Evolutionary conservation across 2,797 vertebrate genomes (phyloP).

Genomic region (Cyprinella venusta): DNA sequence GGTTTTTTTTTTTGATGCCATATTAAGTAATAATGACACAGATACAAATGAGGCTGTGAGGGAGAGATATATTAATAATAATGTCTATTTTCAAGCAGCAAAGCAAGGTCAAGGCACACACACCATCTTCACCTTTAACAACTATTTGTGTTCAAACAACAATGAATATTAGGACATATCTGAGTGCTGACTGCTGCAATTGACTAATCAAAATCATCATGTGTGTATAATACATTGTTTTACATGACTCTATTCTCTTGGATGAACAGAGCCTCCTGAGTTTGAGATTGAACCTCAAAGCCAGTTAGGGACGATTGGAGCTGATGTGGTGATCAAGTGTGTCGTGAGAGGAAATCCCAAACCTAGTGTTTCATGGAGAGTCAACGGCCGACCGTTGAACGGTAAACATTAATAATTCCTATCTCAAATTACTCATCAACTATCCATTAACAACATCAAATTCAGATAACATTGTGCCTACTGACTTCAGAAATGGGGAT

Average conservation of each 20-base stretch:
- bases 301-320: conserved; percentile 82
- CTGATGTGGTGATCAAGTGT: conserved; percentile 83
- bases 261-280: conserved; percentile 84
- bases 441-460: background rate
- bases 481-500: background rate
- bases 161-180: background rate
- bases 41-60: background rate
- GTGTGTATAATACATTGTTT: conserved; percentile 4
- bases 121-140: background rate
- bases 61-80: background rate
- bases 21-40: background rate
- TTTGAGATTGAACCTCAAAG: conserved; percentile 86
- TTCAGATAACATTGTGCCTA: background rate
- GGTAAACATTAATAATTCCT: conserved; percentile 75
- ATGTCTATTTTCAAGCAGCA: background rate
- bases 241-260: background rate
- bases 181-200: background rate
- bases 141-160: background rate
- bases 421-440: background rate
- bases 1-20: background rate
- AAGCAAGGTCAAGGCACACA: background rate
- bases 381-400: conserved; percentile 82
- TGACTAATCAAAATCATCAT: background rate
- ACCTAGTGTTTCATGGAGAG: conserved; percentile 84
- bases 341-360: conserved; percentile 83